These are phyloP conservation scores for Triplophysa yarkandensis DNA, from an alignment of 2,797 vertebrate species.

Conservation along the genomic window DNA sequence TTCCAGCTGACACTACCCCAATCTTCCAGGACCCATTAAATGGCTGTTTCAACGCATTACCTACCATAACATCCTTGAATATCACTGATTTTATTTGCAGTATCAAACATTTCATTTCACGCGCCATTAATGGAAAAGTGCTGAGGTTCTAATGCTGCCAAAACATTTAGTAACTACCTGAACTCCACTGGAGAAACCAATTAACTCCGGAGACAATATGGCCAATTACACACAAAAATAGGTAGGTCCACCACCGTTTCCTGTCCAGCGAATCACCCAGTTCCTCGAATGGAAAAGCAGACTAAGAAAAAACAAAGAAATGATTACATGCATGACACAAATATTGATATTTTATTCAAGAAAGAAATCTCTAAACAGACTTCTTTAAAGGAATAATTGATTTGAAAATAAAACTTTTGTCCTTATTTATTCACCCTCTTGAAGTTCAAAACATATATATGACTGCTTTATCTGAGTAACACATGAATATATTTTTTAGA, in stretches of 20 bases:
- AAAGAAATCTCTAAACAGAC: not conserved
- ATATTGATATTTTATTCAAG: not conserved
- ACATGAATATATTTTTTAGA: too few species aligned
- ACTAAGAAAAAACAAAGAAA: constrained; percentile 48
- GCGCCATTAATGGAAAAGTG: constrained; percentile 99
- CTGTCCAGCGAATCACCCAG: constrained; percentile 75
- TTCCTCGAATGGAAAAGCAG: constrained; percentile 72
- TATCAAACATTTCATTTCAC: constrained; percentile 99
- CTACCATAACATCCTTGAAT: constrained; percentile 99
- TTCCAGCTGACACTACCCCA: constrained; percentile 99
- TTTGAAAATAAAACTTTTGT: too few species aligned
- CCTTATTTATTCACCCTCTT: too few species aligned
- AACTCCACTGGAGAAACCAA: constrained; percentile 95
- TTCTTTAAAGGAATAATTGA: constrained; percentile 9
- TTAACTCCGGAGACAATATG: constrained; percentile 99
- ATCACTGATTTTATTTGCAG: constrained; percentile 99
- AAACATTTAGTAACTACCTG: constrained; percentile 99
- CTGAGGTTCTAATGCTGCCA: constrained; percentile 99
- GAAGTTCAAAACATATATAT: too few species aligned
- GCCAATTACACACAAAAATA: constrained; percentile 99
- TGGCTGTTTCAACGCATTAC: constrained; percentile 99
- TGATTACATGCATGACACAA: not conserved
- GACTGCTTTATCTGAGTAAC: too few species aligned
- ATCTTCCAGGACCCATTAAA: constrained; percentile 99
- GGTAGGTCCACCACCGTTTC: constrained; percentile 92